Percentiles rank a stretch among this genome's conserved stretches.
These are phyloP conservation scores for Acipenser ruthenus DNA, from an alignment of 2,797 vertebrate species.

Conservation along the genomic window DNA sequence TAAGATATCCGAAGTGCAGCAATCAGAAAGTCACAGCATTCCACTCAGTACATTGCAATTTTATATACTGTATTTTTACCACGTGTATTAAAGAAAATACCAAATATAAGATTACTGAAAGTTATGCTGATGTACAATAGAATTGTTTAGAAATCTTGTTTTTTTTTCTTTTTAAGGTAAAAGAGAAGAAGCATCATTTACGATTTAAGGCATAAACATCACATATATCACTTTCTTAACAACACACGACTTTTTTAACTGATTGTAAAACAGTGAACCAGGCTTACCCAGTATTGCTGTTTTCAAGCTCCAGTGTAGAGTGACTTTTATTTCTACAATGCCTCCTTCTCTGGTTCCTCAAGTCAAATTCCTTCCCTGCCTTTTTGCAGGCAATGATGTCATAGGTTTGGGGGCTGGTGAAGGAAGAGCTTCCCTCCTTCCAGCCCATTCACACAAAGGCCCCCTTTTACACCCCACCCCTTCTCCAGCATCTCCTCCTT, in stretches of 20 bases:
- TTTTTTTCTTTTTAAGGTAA: slow-evolving; percentile 1
- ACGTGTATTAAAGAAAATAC: too few relatives aligned
- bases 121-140: too few relatives aligned
- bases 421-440: slow-evolving; percentile 30
- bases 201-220: too few relatives aligned
- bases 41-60: too few relatives aligned
- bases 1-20: too few relatives aligned
- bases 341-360: slow-evolving; percentile 49
- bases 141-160: not conserved
- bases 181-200: slow-evolving; percentile 5
- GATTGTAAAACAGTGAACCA: slow-evolving; percentile 16
- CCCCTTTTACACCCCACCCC: slow-evolving; percentile 28
- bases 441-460: slow-evolving; percentile 49
- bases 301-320: slow-evolving; percentile 25
- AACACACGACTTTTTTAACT: not conserved
- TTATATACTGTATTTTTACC: too few relatives aligned
- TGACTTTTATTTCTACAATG: slow-evolving; percentile 46
- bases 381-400: slow-evolving; percentile 69
- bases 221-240: too few relatives aligned
- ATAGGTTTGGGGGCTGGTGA: slow-evolving; percentile 46
- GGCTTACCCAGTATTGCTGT: slow-evolving; percentile 19
- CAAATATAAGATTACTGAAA: too few relatives aligned
- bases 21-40: too few relatives aligned
- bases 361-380: slow-evolving; percentile 65
- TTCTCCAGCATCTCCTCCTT: not conserved